Evolutionary conservation across 2,888 invertebrate genomes (phyloP), one percentile per base, ranked within the genome.

Genomic region (Calephelis perditalis): DNA sequence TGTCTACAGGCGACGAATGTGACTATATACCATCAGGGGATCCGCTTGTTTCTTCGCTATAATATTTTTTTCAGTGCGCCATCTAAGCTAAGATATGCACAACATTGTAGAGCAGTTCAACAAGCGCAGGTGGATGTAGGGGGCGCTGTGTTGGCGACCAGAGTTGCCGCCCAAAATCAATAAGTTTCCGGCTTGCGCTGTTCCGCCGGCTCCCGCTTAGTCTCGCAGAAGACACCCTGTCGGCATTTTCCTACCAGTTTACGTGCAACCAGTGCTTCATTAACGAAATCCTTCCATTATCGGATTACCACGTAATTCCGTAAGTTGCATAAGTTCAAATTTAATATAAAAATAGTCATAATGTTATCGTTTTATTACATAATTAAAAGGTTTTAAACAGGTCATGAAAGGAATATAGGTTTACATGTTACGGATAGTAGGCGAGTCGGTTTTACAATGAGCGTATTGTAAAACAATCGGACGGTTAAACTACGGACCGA

Each of bases 11-110:
- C 26, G 26, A 3, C 26, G 26, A 26, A 26, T 26, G 26, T 26
- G 15, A 15, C 26, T 26, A 26, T 26, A 3, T 26, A 26, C 26
- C 26, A 26, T 26, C 26, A 26, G 3, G 3, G 26, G 0, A 26
- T 4, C 26, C 26, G 26, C 26, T 26, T 26, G 26, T 26, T 26
- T 26, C 3, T 26, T 3, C 26, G 3, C 26, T 26, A 26, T 26
- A 26, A 26, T 26, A 3, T 40, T 8, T 40, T 40, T 40, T 40
- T 8, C 40, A 63, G 55, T 60, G 56, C 77, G 81, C 81, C 85
- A 85, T 81, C 86, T 86, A 70, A 64, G 58, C 60, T 45, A 45
- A 59, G 10, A 55, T 49, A 11, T 35, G 35, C 35, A 35, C 52
- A 54, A 54, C 52, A 54, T 7, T 54, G 52, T 54, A 26, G 52